These are phyloP conservation scores for Drosophila nasuta DNA, from an alignment of 1,140 invertebrate genomes.

Conservation along the genomic window DNA sequence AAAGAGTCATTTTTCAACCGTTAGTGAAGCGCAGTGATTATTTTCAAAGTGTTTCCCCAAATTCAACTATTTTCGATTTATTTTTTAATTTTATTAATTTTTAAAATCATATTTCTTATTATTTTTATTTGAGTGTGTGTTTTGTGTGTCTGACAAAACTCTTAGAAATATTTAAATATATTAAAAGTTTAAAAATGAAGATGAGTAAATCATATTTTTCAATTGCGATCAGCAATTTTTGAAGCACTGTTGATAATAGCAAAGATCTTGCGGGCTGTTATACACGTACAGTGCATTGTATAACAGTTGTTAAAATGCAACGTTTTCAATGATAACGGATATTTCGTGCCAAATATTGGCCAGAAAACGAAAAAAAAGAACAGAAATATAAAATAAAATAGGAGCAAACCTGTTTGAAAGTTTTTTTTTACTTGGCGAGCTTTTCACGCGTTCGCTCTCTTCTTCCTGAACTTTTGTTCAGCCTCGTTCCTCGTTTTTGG, in stretches of 20 bases:
- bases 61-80: background rate
- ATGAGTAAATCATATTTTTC: background rate
- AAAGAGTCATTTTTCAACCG: slow-evolving; percentile 29
- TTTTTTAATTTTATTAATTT: background rate
- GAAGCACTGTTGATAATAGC: background rate
- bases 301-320: slow-evolving; percentile 27
- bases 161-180: background rate
- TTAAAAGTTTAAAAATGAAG: background rate
- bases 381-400: too few species aligned
- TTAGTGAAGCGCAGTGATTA: slow-evolving; percentile 14
- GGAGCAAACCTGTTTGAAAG: slow-evolving; percentile 1
- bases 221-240: background rate
- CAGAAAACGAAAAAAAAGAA: background rate
- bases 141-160: background rate
- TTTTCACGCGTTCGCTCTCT: slow-evolving; percentile 10
- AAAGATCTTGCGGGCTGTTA: slow-evolving; percentile 40
- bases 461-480: slow-evolving; percentile 31
- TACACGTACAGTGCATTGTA: slow-evolving; percentile 29
- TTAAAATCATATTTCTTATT: too few species aligned
- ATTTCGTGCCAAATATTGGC: slow-evolving; percentile 32
- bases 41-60: slow-evolving; percentile 30
- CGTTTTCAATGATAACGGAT: slow-evolving; percentile 38
- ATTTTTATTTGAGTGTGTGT: background rate
- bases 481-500: background rate
- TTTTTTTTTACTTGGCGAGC: slow-evolving; percentile 1